Base-by-base conservation (phyloP, 2,113 vertebrate species). In the Crotalus viridis region DNA sequence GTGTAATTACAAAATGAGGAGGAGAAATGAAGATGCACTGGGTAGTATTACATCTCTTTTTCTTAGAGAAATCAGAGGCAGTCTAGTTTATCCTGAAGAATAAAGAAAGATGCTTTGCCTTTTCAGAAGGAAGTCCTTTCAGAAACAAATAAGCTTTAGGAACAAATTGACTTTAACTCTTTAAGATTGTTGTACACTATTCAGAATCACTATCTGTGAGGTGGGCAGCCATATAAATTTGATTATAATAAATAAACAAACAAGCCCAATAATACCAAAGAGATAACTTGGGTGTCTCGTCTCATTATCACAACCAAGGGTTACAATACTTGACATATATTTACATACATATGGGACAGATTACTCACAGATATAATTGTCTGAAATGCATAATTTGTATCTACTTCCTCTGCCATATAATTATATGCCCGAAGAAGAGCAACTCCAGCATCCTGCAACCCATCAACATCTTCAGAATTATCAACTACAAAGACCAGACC, bases 401-500 rank as follows among this genome's bases (percentile, higher is more conserved):
- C 98, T 96, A 98, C 95, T 96, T 99, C 99, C 51, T 99, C 98
- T 3, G 97, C 97, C 94, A 99, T 98, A 64, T 99, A 99, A 97
- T 99, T 99, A 96, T 98, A 99, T 0, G 98, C 98, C 94, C 99
- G 98, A 33, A 99, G 97, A 87, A 99, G 95, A 4, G 99, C 99
- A 95, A 99, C 99, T 4, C 99, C 99, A 3, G 98, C 95, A 92
- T 99, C 99, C 95, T 99, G 97, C 97, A 98, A 98, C 0, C 99
- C 99, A 95, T 99, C 98, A 33, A 99, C 94, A 57, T 99, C 98
- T 21, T 99, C 98, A 0, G 97, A 98, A 57, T 98, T 98, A 17
- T 98, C 97, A 96, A 99, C 99, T 95, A 99, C 99, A 92, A 99
- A 99, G 95, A 99, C 98, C 85, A 99, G 94, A 55, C 99, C 99